Conservation (phyloP, 2,797 vertebrate species). For the Onychomys torridus region DNA sequence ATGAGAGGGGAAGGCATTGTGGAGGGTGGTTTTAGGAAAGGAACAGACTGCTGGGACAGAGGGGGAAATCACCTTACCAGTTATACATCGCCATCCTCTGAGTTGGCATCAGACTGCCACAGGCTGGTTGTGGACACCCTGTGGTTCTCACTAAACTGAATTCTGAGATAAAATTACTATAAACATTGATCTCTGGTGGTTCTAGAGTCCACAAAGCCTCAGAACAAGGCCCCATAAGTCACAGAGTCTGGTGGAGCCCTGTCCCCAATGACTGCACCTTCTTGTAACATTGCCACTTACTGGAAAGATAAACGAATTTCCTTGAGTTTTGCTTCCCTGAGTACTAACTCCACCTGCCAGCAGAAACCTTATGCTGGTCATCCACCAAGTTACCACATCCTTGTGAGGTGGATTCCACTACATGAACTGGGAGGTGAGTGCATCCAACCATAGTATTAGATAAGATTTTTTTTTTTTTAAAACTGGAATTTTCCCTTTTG, state of each 20-base stretch:
- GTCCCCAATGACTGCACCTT: rapidly evolving
- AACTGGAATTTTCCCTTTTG: background rate
- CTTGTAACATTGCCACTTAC: background rate
- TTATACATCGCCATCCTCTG: background rate
- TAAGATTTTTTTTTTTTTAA: background rate
- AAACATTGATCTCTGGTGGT: background rate
- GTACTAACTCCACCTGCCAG: rapidly evolving
- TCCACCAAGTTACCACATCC: background rate
- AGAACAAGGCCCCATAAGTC: background rate
- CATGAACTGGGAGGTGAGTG: background rate
- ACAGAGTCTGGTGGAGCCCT: background rate
- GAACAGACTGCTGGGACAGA: background rate
- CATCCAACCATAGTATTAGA: background rate
- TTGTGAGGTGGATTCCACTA: background rate
- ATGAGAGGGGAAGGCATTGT: background rate
- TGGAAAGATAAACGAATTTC: background rate
- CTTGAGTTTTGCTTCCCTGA: background rate
- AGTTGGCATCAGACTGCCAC: background rate
- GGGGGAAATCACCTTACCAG: background rate
- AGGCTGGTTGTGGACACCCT: background rate
- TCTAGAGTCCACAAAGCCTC: background rate
- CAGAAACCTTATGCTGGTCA: too few relatives aligned
- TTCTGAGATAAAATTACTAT: background rate
- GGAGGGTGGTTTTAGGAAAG: background rate
- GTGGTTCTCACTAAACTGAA: background rate